Evolutionary conservation across 1,140 invertebrate species (phyloP), one percentile per base, ranked within the genome.

Genomic region (Cotesia vestalis): DNA sequence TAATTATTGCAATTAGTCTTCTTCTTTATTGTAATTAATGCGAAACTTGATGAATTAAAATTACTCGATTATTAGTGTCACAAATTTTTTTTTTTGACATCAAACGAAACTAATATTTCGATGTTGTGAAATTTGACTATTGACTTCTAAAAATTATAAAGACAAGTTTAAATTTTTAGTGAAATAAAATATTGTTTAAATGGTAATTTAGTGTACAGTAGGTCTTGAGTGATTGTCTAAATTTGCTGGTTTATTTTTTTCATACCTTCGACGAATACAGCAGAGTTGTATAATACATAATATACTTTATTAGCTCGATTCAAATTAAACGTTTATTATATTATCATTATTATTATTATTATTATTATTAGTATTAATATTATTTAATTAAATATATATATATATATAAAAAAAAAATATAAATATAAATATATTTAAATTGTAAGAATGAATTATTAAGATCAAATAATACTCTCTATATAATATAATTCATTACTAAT

Each of bases 1-100:
- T 46, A 11, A 64, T 64, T 2, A 14, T n/a, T 46, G 38, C 3
- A 9, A 9, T 46, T 46, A 55, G 40, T 46, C 40, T 46, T 46
- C 40, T 46, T 71, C 6, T 66, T 34, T 14, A 52, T 71, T 63
- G 69, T 71, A 71, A 63, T 71, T 17, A 71, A 71, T 63, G 60
- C 63, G 69, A 63, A 20, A 71, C 51, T 63, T 52, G 12, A 51
- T 35, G 14, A 53, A 59, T 70, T 40, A 53, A 27, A 36, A 60
- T 70, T 36, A 55, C 60, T 70, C 40, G 36, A 59, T 36, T 17
- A 60, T 59, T 52, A 59, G 67, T 60, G 53, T 11, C 40, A 46
- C 0, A 9, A 46, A n/a, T n/a, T 9, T 46, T 11, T 11, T 6
- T 11, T 9, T 46, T 46, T 46, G 40, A 46, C 40, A 11, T 46